Base-by-base conservation (phyloP, 1,140 invertebrate species). In the Ruditapes philippinarum region DNA sequence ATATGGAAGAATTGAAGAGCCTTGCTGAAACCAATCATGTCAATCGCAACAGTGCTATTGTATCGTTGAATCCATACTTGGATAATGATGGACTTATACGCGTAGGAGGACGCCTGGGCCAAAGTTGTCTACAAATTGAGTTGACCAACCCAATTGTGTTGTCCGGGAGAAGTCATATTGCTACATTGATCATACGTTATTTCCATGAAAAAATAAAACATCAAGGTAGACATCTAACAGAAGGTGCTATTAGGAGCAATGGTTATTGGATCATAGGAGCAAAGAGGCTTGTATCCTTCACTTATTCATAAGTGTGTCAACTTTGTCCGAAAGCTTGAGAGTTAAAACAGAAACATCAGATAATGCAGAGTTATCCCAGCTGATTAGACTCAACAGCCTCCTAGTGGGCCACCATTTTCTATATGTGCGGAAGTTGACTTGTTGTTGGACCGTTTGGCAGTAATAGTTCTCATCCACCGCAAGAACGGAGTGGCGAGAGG, bases 201-300 rank as follows among this genome's bases (percentile, higher is more conserved):
- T 83, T 4, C 40, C 88, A 91, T 78, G 17, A 83, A 19, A 22
- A 74, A n/a, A 57, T 54, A 0, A 42, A 70, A 40, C 89, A 92
- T 42, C 89, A 91, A 73, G 90, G 84, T 4, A 31, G 88, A n/a
- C 57, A 57, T 28, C n/a, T 87, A 40, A 91, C 90, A 2, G 82
- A 89, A 82, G 89, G 76, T 0, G 33, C n/a, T 45, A 22, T 87
- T 7, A 76, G 91, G n/a, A 73, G 40, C 14, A 38, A 0, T 54
- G 91, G 87, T 36, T 91, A 17, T 36, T 91, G 89, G 89, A 76
- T 91, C 7, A 25, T 86, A 5, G 91, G 88, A 17, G n/a, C 49
- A 7, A 92, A 88, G 36, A 70, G 80, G 38, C 51, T 89, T 28
- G 38, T 90, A 31, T 60, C 86, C 19, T n/a, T n/a, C n/a, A n/a